Evolutionary conservation across 2,888 invertebrate genomes (phyloP), one percentile per base, ranked within the genome.

Genomic region (Cyclophora albipunctata): DNA sequence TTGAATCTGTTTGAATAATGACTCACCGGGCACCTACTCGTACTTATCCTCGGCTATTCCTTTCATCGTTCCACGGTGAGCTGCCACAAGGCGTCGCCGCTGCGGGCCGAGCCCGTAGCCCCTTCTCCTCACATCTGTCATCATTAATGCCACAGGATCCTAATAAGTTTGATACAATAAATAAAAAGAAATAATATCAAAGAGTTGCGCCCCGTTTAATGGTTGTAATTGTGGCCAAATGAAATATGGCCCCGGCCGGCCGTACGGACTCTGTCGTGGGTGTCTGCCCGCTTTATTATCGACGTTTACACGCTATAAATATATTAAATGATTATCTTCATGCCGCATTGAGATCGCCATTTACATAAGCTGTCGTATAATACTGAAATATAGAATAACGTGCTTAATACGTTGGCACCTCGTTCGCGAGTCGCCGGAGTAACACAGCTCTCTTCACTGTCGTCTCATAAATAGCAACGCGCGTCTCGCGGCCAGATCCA

Each of bases 121-220:
- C 20, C 20, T 20, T 20, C 20, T 66, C 71, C 71, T 75, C 75
- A 77, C 85, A 85, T 88, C 83, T 87, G 86, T 88, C 87, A 88
- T 88, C 87, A 87, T 88, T 87, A 88, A 84, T 81, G 87, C 84
- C 82, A 80, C 71, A 67, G 79, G 67, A 79, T 84, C 84, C 87
- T 87, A 86, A 87, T 88, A 88, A 87, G 85, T 84, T 84, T 73
- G 77, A 74, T 77, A 78, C 77, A 84, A 86, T 83, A 87, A 84
- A 84, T 81, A 84, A 81, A 82, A 73, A 79, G 67, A 67, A 71
- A 67, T 66, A 69, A 78, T 82, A 83, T 84, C 84, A 86, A 87
- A 87, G 86, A 81, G 77, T 75, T 81, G 84, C 85, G 85, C 78
- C 71, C 82, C 70, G 78, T 82, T 78, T 84, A 86, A 84, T 84